Evolutionary conservation across 2,888 invertebrate species (phyloP).

Genomic region (Micoletzkya japonica): DNA sequence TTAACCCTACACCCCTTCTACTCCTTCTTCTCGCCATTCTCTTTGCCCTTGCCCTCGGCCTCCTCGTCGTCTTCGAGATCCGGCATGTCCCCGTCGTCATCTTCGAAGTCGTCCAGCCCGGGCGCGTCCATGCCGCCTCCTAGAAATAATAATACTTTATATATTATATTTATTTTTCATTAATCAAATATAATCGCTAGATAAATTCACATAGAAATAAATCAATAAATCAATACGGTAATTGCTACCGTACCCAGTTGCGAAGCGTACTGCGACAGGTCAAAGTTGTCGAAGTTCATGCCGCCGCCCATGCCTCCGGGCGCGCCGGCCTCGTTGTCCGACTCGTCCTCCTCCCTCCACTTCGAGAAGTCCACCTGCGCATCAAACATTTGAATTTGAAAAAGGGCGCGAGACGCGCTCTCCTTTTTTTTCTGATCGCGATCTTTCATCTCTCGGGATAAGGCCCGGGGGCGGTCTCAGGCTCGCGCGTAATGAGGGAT

Average conservation of each 20-base stretch:
- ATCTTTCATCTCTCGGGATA: no score
- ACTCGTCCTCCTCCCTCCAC: constrained; percentile 93
- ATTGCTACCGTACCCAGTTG: constrained; percentile 31
- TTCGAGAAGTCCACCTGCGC: constrained; percentile 93
- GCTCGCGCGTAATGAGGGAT: no score
- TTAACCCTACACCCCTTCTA: neutral
- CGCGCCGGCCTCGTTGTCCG: constrained; percentile 75
- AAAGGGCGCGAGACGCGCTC: neutral
- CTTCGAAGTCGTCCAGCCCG: constrained; percentile 38
- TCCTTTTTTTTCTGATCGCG: neutral
- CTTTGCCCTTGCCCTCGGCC: neutral
- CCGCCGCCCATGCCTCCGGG: constrained; percentile 26
- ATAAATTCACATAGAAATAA: neutral
- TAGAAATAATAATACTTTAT: neutral
- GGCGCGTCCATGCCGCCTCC: constrained; percentile 21
- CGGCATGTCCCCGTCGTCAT: constrained; percentile 34
- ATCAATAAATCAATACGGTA: neutral
- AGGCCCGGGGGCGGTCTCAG: no score
- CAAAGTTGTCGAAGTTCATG: constrained; percentile 29
- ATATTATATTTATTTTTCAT: neutral
- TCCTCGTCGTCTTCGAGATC: constrained; percentile 26
- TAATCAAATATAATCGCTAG: neutral
- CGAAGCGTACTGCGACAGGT: constrained; percentile 43
- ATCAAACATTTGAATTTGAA: no score
- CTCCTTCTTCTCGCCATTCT: constrained; percentile 1